Evolutionary conservation across 2,888 invertebrate species (phyloP), one percentile per base, ranked within the genome.

Genomic region (Heliconius aoede): DNA sequence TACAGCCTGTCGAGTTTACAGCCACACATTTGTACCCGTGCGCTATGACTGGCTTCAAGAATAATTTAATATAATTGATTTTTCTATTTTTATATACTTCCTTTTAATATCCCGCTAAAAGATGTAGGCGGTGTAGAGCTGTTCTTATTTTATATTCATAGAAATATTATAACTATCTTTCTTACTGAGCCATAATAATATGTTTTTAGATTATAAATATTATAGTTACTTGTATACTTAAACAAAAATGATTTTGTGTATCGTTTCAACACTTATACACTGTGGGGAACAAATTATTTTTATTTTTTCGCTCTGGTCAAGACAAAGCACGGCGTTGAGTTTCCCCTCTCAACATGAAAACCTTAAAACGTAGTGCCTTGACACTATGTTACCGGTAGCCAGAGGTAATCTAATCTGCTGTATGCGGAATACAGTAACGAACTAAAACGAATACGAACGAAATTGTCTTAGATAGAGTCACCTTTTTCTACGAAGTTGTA

Each of bases 401-500:
- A n/a, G n/a, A n/a, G n/a, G n/a, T 40, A 15, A 40, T n/a, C 8
- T 55, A n/a, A 3, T 9, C n/a, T n/a, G n/a, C n/a, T 9, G n/a
- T 55, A 9, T 55, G 55, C n/a, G 55, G n/a, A 4, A 55, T 55
- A n/a, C 55, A 8, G 55, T 11, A 11, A 9, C 9, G n/a, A 55
- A 1, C 13, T 26, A 60, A 60, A n/a, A 24, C 26, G 11, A 36
- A 36, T 36, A 1, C 32, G 46, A 4, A 46, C 46, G 24, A n/a
- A 32, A 32, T n/a, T 58, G 9, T 24, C n/a, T 51, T 13, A 68
- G 13, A 5, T 30, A 62, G 32, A 62, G 36, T 55, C 32, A 32
- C 28, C 30, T 51, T 51, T 75, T 28, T 71, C 69, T 75, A 69
- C 36, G 64, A 75, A 75, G 55, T 71, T 30, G 55, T 75, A 64